A percentile compares a stretch with the other conserved stretches of the same genome.
These are phyloP conservation scores for Acrocephalus arundinaceus DNA, from an alignment of 2,113 vertebrate genomes.

Conservation along the genomic window DNA sequence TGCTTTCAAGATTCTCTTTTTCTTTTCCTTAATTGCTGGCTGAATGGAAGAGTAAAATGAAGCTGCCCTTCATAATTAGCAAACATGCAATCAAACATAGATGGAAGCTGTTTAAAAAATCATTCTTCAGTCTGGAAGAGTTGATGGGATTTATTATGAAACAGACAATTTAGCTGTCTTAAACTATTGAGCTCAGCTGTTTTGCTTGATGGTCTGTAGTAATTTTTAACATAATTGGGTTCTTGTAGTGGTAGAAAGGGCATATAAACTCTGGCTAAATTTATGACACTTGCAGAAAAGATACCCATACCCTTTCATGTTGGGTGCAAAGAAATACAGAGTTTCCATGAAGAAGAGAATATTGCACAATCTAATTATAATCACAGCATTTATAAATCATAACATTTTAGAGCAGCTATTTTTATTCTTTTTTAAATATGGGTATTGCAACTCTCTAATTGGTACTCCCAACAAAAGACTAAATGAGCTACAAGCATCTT, in stretches of 20 bases:
- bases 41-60: background rate
- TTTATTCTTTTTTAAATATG: background rate
- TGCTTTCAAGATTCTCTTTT: background rate
- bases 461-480: background rate
- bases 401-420: background rate
- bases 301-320: background rate
- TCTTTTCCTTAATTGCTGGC: background rate
- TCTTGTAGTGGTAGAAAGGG: background rate
- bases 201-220: background rate
- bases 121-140: background rate
- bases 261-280: background rate
- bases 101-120: background rate
- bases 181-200: background rate
- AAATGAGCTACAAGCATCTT: background rate
- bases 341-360: background rate
- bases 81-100: background rate
- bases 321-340: background rate
- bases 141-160: background rate
- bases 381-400: background rate
- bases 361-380: background rate
- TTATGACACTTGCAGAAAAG: background rate
- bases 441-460: background rate
- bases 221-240: background rate
- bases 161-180: background rate
- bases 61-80: background rate